Percentiles rank a stretch among this genome's conserved stretches.
Evolutionary conservation across 2,113 vertebrate species (phyloP).

Genomic region (Phalacrocorax aristotelis): DNA sequence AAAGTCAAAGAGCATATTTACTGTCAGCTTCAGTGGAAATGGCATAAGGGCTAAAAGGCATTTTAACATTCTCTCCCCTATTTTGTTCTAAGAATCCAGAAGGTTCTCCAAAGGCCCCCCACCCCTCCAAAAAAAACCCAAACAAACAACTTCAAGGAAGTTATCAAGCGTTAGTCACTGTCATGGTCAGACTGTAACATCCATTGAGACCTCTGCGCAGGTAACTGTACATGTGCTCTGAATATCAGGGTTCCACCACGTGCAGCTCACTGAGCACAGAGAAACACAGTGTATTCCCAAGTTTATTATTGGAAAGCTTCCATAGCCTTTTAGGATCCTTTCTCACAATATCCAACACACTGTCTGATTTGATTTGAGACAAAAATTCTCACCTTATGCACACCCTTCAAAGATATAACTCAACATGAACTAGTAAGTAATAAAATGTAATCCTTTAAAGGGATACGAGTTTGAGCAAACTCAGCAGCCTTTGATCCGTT

Average conservation of each 20-base stretch:
- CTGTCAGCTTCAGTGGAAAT: background rate
- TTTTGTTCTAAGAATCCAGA: background rate
- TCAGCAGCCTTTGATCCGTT: background rate
- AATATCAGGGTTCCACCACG: background rate
- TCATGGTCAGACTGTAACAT: background rate
- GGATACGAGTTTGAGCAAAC: background rate
- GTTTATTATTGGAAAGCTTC: background rate
- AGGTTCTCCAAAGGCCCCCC: background rate
- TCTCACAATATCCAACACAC: background rate
- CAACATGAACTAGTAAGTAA: background rate
- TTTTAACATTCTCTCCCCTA: background rate
- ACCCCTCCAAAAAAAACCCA: background rate
- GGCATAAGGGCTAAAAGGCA: background rate
- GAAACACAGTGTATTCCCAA: background rate
- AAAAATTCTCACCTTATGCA: background rate
- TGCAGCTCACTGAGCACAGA: background rate
- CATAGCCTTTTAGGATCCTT: background rate
- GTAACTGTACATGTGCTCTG: background rate
- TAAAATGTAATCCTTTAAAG: background rate
- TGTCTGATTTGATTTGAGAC: background rate
- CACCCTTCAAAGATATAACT: background rate
- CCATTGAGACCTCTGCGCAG: accelerated
- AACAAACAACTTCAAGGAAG: no score
- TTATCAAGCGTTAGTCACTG: background rate
- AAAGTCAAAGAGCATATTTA: background rate